These are phyloP conservation scores for Pluvianellus socialis DNA, from an alignment of 2,113 vertebrate genomes.

Conservation along the genomic window DNA sequence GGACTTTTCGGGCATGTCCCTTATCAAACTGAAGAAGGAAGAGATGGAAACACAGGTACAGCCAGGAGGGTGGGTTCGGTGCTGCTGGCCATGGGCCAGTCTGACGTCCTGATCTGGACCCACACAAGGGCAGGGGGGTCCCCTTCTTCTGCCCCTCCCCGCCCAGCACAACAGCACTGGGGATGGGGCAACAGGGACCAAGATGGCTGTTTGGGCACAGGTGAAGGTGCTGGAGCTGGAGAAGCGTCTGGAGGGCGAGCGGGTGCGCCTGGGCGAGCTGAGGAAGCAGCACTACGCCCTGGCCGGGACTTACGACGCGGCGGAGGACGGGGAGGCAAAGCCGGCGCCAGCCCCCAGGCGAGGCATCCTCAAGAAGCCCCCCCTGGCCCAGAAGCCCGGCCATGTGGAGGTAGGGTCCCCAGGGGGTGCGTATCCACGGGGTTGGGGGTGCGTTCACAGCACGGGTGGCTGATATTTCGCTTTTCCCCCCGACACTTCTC, in stretches of 20 bases:
- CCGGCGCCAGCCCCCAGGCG: conserved; percentile 29
- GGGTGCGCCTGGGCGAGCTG: conserved; percentile 88
- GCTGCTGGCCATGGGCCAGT: neutral
- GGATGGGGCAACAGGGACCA: fast-evolving
- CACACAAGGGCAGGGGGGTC: fast-evolving
- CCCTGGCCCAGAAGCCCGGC: conserved; percentile 86
- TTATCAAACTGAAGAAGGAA: conserved; percentile 94
- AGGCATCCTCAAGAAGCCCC: conserved; percentile 83
- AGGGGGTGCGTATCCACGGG: fast-evolving
- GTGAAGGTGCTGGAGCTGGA: conserved; percentile 95
- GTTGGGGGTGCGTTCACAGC: fast-evolving
- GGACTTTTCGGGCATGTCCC: conserved; percentile 97
- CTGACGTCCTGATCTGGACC: neutral
- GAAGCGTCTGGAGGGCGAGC: conserved; percentile 85
- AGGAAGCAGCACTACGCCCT: conserved; percentile 90
- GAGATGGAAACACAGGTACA: conserved; percentile 95
- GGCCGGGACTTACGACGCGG: conserved; percentile 58
- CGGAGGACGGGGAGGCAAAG: neutral
- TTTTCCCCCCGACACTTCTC: neutral
- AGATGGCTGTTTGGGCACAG: conserved; percentile 46
- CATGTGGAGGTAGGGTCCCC: conserved; percentile 40
- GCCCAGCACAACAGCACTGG: fast-evolving
- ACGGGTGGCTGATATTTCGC: fast-evolving
- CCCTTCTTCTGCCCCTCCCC: no score
- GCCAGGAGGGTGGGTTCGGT: fast-evolving